A percentile compares a stretch with the other conserved stretches of the same genome.
These are phyloP conservation scores for Garrulus glandarius DNA, from an alignment of 2,797 vertebrate species.

Conservation along the genomic window DNA sequence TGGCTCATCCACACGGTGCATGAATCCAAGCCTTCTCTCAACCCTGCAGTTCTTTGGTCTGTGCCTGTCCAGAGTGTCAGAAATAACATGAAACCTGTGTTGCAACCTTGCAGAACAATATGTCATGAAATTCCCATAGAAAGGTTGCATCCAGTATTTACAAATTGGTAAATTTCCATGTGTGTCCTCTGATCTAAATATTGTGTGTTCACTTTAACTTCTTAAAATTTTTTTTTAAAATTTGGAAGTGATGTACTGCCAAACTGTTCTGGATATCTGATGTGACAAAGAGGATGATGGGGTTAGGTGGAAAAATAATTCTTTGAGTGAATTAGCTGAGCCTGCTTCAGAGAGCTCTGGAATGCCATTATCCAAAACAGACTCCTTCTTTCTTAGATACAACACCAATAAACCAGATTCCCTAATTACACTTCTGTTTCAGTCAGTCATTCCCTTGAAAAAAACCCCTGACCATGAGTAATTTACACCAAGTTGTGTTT, in stretches of 20 bases:
- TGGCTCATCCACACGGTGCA: background rate
- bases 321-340: background rate
- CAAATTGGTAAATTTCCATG: background rate
- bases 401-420: background rate
- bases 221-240: background rate
- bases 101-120: background rate
- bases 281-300: background rate
- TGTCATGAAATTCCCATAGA: rapidly evolving
- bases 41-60: background rate
- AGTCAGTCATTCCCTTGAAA: background rate
- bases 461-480: background rate
- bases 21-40: background rate
- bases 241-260: background rate
- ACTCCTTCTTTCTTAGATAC: background rate
- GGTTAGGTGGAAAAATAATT: background rate
- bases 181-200: background rate
- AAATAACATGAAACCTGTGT: background rate
- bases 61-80: background rate
- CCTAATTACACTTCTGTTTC: background rate
- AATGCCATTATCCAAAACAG: rapidly evolving
- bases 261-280: background rate
- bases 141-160: background rate
- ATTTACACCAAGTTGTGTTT: background rate
- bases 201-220: background rate
- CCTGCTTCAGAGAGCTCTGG: background rate